Percentiles rank a stretch among this genome's conserved stretches.
These are phyloP conservation scores for Perca schrenkii DNA, from an alignment of 2,113 vertebrate genomes.

Conservation along the genomic window DNA sequence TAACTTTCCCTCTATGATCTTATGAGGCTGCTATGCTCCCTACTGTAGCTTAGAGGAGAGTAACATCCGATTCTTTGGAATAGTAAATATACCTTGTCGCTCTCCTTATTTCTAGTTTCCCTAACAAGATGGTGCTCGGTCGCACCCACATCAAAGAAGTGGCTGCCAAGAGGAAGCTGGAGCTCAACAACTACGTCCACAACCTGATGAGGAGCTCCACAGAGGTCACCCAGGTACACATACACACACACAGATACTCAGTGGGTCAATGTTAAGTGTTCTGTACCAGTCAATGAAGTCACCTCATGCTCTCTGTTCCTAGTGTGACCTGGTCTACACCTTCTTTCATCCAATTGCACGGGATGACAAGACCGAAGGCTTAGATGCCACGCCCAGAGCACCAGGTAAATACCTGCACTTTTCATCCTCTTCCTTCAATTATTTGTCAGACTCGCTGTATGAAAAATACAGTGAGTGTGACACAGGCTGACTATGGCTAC, in stretches of 20 bases:
- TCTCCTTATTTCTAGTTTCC: constrained; percentile 85
- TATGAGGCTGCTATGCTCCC: background rate
- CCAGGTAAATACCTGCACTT: constrained; percentile 80
- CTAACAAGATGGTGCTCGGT: constrained; percentile 96
- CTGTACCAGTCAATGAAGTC: background rate
- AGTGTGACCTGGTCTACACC: constrained; percentile 99
- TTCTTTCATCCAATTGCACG: constrained; percentile 97
- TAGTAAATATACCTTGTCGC: background rate
- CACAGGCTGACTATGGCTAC: background rate
- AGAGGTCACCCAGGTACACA: constrained; percentile 92
- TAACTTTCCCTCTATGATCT: background rate
- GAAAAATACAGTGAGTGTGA: background rate
- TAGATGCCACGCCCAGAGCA: constrained; percentile 87
- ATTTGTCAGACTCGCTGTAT: background rate
- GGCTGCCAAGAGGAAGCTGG: constrained; percentile 95
- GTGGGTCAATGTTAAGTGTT: background rate
- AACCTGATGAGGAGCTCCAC: constrained; percentile 92
- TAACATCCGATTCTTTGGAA: constrained; percentile 3
- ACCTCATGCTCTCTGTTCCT: constrained; percentile 17
- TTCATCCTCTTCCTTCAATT: background rate
- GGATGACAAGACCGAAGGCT: constrained; percentile 95
- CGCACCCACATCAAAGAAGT: constrained; percentile 98
- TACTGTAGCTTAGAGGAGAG: background rate
- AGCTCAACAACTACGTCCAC: constrained; percentile 96
- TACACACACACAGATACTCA: background rate